Base-by-base conservation (phyloP, 2,888 invertebrate species). In the Drosophila monieri region DNA sequence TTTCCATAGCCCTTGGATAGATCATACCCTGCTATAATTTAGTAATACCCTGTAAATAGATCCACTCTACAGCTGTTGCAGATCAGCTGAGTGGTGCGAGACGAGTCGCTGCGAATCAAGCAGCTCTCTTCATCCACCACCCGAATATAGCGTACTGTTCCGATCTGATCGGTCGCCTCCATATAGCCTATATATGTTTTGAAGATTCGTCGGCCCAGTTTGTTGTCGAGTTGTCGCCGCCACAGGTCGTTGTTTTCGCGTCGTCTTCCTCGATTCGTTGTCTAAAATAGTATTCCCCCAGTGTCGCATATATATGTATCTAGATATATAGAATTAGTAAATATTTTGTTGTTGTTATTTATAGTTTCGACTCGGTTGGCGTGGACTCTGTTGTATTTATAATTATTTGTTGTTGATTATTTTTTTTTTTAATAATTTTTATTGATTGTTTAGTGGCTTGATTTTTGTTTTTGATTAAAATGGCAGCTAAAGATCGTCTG, bases 401-500 rank as follows among this genome's bases (percentile, higher is more conserved):
- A 32, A 32, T 14, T 59, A 10, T n/a, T 48, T 61, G 23, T 51
- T 60, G 15, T 52, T 65, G 57, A 47, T 62, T 18, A 18, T 18
- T 18, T 18, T 18, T 18, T 18, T 18, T 18, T 18, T 18, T 1
- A 18, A 18, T 18, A 18, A 18, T 35, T 62, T 44, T 66, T 62
- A 73, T 77, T 78, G 76, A 53, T 61, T 35, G 70, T 62, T 65
- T 58, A 59, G 74, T 41, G 41, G 41, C 41, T 59, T 32, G 6
- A 9, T 10, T 10, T 23, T 6, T 5, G 2, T 10, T 10, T 23
- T 10, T 5, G 9, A 27, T 27, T 43, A 23, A 47, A 59, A 97
- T 97, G 96, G 96, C 97, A 88, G 95, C 95, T 91, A 97, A 95
- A 93, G 97, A 98, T 84, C 95, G 95, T 92, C 93, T 97, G 91